Evolutionary conservation across 2,888 invertebrate genomes (phyloP).

Genomic region (Hirtodrosophila duncani): DNA sequence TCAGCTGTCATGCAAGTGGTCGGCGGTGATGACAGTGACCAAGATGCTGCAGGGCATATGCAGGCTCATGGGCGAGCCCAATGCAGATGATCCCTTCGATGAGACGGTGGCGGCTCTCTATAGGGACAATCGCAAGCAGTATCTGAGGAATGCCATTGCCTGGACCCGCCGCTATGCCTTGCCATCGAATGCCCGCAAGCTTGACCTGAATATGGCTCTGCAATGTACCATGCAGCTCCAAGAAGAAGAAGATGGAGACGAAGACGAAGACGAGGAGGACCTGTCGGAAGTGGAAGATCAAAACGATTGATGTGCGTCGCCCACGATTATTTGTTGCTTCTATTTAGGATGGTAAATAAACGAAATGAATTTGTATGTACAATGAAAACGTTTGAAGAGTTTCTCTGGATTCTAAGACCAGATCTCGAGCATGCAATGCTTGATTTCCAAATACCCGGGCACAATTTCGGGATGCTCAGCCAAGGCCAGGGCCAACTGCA

Average conservation of each 20-base stretch:
- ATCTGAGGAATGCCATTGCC: constrained; percentile 7
- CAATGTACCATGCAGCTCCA: no score
- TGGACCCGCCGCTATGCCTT: constrained; percentile 27
- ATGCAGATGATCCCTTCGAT: constrained; percentile 26
- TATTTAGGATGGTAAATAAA: no score
- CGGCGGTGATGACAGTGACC: neutral
- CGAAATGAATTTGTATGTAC: no score
- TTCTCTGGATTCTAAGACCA: constrained; percentile 1
- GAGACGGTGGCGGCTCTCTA: constrained; percentile 25
- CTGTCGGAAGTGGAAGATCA: no score
- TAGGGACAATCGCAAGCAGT: constrained; percentile 1
- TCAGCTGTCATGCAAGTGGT: constrained; percentile 24
- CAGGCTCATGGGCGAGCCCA: constrained; percentile 13
- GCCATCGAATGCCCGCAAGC: neutral
- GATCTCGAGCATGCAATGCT: neutral
- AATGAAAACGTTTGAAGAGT: no score
- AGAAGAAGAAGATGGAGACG: no score
- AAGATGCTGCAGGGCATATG: constrained; percentile 13
- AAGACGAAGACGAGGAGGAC: no score
- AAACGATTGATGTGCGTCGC: no score
- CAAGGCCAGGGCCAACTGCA: neutral
- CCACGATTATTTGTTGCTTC: no score
- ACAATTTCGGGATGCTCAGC: neutral
- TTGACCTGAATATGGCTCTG: no score
- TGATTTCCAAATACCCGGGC: neutral